These are phyloP conservation scores for Apantesis nais DNA, from an alignment of 2,888 invertebrate species.

Conservation along the genomic window DNA sequence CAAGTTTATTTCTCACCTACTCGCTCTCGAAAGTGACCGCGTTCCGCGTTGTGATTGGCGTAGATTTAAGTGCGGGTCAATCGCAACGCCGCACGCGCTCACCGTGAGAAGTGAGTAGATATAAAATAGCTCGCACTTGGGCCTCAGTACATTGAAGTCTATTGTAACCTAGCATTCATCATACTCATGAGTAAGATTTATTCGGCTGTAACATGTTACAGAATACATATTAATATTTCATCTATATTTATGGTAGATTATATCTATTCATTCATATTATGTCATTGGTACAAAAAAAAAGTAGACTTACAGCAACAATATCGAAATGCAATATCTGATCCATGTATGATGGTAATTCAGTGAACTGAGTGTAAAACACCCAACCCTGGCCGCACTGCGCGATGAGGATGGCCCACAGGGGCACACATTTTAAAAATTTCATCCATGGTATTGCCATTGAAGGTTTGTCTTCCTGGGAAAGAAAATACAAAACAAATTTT, in stretches of 20 bases:
- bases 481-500: background rate
- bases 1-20: too few relatives aligned
- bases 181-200: too few relatives aligned
- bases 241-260: too few relatives aligned
- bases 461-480: constrained; percentile 80
- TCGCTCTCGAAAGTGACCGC: too few relatives aligned
- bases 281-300: background rate
- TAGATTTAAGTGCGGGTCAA: too few relatives aligned
- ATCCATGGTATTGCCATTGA: constrained; percentile 89
- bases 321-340: constrained; percentile 92
- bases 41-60: too few relatives aligned
- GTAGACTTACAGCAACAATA: constrained; percentile 87
- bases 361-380: constrained; percentile 94
- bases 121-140: too few relatives aligned
- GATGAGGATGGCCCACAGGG: constrained; percentile 93
- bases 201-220: too few relatives aligned
- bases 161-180: background rate
- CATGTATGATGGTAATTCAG: constrained; percentile 94
- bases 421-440: constrained; percentile 89
- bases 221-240: too few relatives aligned
- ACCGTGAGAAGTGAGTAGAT: too few relatives aligned
- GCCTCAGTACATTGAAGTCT: background rate
- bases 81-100: too few relatives aligned
- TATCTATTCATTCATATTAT: too few relatives aligned
- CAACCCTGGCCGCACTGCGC: constrained; percentile 93